Conservation (phyloP, 2,113 vertebrate species). For the Tapirus terrestris region DNA sequence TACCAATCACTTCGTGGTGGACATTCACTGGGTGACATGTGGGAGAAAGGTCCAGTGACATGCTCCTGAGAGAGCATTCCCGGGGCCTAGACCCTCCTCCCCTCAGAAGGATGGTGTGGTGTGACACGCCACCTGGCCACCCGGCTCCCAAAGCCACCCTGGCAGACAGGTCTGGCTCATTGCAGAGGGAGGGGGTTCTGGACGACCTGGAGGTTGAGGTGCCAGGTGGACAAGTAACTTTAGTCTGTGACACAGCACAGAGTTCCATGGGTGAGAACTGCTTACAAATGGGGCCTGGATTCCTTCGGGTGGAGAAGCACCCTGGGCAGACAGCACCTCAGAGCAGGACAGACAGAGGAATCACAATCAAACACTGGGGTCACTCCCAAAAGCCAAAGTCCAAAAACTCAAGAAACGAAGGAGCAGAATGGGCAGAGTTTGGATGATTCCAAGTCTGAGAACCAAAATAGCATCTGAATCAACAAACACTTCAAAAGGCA, state of each 20-base stretch:
- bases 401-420: neutral
- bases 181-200: neutral
- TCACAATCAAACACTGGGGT: neutral
- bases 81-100: neutral
- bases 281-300: neutral
- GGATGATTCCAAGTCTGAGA: slow-evolving; percentile 53
- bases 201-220: neutral
- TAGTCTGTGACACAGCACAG: neutral
- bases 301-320: neutral
- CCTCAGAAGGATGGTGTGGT: neutral
- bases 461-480: slow-evolving; percentile 64
- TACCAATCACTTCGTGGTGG: slow-evolving; percentile 74
- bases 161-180: neutral
- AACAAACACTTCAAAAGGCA: slow-evolving; percentile 82
- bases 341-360: neutral
- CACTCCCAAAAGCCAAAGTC: neutral
- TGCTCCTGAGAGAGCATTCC: neutral
- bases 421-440: slow-evolving; percentile 47
- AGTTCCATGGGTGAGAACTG: neutral
- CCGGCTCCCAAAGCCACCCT: neutral
- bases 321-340: neutral
- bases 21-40: slow-evolving; percentile 76
- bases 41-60: slow-evolving; percentile 72
- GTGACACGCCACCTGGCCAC: too few relatives aligned
- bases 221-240: neutral